Percentiles rank a stretch among this genome's conserved stretches.
These are phyloP conservation scores for Lysiphlebus fabarum DNA, from an alignment of 1,140 invertebrate genomes.

Conservation along the genomic window DNA sequence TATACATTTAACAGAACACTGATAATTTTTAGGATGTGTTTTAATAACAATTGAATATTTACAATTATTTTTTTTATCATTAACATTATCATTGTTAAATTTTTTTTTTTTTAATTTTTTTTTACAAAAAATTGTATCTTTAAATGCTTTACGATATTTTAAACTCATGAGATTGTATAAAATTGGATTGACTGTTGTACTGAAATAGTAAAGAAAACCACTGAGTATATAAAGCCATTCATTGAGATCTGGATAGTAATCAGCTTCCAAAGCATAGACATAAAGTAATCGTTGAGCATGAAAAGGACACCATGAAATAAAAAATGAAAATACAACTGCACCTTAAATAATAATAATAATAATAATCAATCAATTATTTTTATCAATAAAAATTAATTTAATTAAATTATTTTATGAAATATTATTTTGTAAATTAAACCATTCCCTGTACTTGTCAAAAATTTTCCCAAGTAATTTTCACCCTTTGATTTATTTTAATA, in stretches of 20 bases:
- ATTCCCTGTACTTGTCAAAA: too few relatives aligned
- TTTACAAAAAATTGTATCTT: slow-evolving; percentile 63
- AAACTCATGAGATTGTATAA: slow-evolving; percentile 89
- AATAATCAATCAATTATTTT: too few relatives aligned
- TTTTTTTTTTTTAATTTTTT: neutral
- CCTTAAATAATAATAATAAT: slow-evolving; percentile 58
- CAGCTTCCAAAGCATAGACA: slow-evolving; percentile 63
- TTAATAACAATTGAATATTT: slow-evolving; percentile 15
- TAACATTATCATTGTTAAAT: neutral
- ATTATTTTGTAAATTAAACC: too few relatives aligned
- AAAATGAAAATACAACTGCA: slow-evolving; percentile 94
- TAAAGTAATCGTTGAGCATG: slow-evolving; percentile 84
- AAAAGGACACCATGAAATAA: slow-evolving; percentile 95
- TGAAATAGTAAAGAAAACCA: slow-evolving; percentile 83
- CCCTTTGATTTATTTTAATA: too few relatives aligned
- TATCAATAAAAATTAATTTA: too few relatives aligned
- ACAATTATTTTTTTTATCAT: slow-evolving; percentile 14
- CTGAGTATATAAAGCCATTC: slow-evolving; percentile 76
- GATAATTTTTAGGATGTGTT: neutral
- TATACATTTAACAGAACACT: slow-evolving; percentile 19
- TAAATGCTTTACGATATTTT: slow-evolving; percentile 78
- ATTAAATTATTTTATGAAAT: too few relatives aligned
- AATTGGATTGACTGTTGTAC: slow-evolving; percentile 86
- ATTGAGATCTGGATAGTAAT: slow-evolving; percentile 66
- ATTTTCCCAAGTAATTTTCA: too few relatives aligned